A percentile compares a stretch with the other conserved stretches of the same genome.
Conservation (phyloP, 2,113 vertebrate genomes). For the Phoenicopterus ruber region DNA sequence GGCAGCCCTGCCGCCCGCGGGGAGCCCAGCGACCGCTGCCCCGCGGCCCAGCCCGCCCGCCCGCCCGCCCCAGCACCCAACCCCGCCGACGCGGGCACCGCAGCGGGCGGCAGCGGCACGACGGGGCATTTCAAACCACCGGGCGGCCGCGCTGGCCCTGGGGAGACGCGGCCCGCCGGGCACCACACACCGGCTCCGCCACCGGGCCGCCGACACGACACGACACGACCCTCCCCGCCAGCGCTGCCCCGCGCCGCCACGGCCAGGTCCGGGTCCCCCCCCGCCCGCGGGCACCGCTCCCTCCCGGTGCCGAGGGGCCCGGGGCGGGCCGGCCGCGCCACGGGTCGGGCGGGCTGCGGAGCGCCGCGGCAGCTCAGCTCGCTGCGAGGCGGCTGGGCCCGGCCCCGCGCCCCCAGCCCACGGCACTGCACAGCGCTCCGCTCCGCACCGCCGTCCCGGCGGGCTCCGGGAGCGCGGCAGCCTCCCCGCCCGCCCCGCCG, state of each 20-base stretch:
- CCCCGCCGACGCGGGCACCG: too few species aligned
- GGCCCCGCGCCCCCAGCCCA: neutral
- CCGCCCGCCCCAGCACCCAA: too few species aligned
- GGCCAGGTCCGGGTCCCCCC: neutral
- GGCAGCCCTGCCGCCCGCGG: neutral
- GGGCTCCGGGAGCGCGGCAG: neutral
- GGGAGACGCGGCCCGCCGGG: too few species aligned
- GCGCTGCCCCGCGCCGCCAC: neutral
- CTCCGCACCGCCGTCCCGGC: neutral
- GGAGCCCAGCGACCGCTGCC: neutral
- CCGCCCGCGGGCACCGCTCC: neutral
- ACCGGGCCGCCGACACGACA: neutral
- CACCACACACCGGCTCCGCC: too few species aligned
- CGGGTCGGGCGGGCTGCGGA: neutral
- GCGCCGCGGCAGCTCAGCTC: neutral
- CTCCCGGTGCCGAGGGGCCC: neutral
- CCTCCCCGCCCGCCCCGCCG: neutral
- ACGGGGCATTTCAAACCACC: neutral
- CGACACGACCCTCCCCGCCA: neutral
- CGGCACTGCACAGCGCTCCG: neutral
- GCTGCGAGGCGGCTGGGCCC: neutral
- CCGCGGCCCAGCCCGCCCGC: neutral
- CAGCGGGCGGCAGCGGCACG: neutral
- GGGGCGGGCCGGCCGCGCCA: neutral
- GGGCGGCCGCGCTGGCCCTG: neutral